Evolutionary conservation across 2,113 vertebrate species (phyloP).

Genomic region (Tringa solitaria): DNA sequence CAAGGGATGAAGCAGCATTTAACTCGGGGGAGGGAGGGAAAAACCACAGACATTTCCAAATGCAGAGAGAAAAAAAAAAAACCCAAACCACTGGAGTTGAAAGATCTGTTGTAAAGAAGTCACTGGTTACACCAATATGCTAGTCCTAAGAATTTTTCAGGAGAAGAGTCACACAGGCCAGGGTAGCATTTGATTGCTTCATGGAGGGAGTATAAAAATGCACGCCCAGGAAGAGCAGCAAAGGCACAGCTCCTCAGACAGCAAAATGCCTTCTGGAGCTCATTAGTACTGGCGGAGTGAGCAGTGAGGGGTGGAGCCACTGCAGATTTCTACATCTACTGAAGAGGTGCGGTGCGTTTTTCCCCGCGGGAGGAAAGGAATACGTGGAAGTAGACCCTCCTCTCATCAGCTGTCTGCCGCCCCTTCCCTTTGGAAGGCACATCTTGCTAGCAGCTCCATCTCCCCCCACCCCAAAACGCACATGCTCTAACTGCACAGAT

Average conservation of each 20-base stretch:
- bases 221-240: neutral
- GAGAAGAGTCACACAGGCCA: neutral
- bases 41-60: neutral
- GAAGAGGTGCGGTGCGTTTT: neutral
- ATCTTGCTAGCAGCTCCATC: neutral
- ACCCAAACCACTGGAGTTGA: neutral
- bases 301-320: neutral
- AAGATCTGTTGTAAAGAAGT: neutral
- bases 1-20: neutral
- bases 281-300: neutral
- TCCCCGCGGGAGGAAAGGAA: neutral
- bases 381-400: neutral
- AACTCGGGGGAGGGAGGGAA: neutral
- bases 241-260: neutral
- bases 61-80: neutral
- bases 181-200: neutral
- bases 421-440: neutral
- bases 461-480: neutral
- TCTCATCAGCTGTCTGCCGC: neutral
- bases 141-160: neutral
- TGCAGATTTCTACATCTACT: neutral
- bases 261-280: neutral
- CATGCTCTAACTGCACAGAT: neutral
- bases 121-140: neutral
- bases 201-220: neutral